These are phyloP conservation scores for Cataglyphis cursor DNA, from an alignment of 2,888 invertebrate species.

Conservation along the genomic window DNA sequence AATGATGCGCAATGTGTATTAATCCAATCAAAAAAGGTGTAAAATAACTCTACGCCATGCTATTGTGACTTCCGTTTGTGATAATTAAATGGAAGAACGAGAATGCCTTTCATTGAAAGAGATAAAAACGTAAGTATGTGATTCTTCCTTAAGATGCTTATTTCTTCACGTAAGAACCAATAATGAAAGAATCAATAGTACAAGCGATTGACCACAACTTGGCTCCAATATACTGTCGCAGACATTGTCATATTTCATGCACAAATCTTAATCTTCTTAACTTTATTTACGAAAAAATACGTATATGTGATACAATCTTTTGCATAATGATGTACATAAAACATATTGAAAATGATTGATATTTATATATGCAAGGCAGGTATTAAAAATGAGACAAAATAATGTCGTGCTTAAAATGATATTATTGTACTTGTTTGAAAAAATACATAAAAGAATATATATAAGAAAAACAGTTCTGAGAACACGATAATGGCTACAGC, in stretches of 20 bases:
- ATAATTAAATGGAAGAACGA: conserved; percentile 12
- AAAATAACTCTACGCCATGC: not conserved
- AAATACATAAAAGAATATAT: not conserved
- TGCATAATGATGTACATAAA: not conserved
- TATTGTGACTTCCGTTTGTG: not conserved
- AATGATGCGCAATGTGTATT: not conserved
- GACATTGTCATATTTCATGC: not conserved
- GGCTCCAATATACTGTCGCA: not conserved
- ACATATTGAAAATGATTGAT: not conserved
- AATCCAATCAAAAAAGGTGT: conserved; percentile 56
- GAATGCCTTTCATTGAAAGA: not conserved
- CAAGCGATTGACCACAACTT: not conserved
- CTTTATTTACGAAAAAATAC: not conserved
- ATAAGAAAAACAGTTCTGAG: not conserved
- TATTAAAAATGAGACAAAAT: not conserved
- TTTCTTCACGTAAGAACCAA: not conserved
- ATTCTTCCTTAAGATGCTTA: not conserved
- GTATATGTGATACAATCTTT: not conserved
- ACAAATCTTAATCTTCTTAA: not conserved
- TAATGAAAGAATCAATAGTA: not conserved
- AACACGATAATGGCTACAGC: not conserved
- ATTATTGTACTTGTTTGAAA: not conserved
- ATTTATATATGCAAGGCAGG: not conserved
- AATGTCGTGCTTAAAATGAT: not conserved
- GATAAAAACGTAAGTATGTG: not conserved